Base-by-base conservation (phyloP, 1,140 invertebrate species). In the Aphelinus atriplicis region DNA sequence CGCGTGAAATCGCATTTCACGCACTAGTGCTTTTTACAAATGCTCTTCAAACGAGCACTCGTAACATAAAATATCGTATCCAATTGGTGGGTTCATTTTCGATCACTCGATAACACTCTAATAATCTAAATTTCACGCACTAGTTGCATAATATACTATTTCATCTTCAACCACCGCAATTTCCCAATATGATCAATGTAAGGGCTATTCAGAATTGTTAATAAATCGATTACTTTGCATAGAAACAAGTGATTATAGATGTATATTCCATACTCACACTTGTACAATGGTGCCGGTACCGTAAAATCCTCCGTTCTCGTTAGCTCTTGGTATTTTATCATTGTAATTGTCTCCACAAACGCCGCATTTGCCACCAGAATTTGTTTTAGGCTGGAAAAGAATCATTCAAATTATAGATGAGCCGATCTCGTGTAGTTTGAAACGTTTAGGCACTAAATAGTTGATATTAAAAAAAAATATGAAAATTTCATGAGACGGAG, bases 241-340 rank as follows among this genome's bases (percentile, higher is more conserved):
- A n/a, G n/a, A 55, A 55, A 55, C 7, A 9, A n/a, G 43, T 42
- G 26, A 7, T 60, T 60, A 1, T n/a, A 42, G 55, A 67, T 26
- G 51, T 5, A 4, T 56, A 45, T 45, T 62, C 6, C 3, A 62
- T 47, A 57, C 60, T 74, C 67, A 78, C 77, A 79, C 83, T 77
- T 78, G 81, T 0, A 87, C 88, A 43, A 92, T 87, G 2, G 87
- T 83, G 26, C 91, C 91, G 0, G 57, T 78, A 77, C 91, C 91
- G 79, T 89, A 91, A 42, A 67, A 82, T 3, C 92, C 92, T 4
- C 90, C 91, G 63, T 91, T 87, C 84, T 93, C 92, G 78, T 92
- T 90, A 1, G 82, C 80, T 78, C 92, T 88, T 4, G 91, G 91
- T 63, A 81, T 81, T 3, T 85, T 77, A 58, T 83, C 74, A 9